Evolutionary conservation across 1,140 invertebrate species (phyloP), one percentile per base, ranked within the genome.

Genomic region (Wasmannia auropunctata): DNA sequence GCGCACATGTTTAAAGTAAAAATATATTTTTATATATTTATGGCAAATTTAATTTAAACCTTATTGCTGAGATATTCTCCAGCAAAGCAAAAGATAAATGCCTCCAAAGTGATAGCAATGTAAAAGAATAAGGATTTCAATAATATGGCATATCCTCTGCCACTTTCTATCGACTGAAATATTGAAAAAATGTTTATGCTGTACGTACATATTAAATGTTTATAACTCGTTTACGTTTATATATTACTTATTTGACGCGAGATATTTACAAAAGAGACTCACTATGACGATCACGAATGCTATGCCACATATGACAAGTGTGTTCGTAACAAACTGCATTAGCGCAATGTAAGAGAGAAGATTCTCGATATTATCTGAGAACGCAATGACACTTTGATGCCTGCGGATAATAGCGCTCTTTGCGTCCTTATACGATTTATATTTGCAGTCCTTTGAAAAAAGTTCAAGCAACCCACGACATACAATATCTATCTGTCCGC

Each of bases 51-150:
- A 43, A 51, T 69, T 72, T 69, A n/a, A 74, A 85, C 81, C 70
- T 85, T 87, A 22, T 54, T 83, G 22, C 62, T 87, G 19, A 87
- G 40, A 77, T 85, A 85, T 85, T 87, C 70, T 10, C 86, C 81
- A 51, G 70, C 63, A 51, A 85, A 87, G 37, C 80, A 87, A 37
- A 87, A 84, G 16, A 84, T 84, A 10, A 85, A 87, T 16, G 86
- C 86, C 49, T 77, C 81, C 63, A 84, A 46, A 37, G 72, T 85
- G 22, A 85, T 76, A 46, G 62, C 72, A 11, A 51, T 65, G 25
- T 85, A 85, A 65, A 77, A 85, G 11, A 76, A 75, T 11, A 85
- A 14, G 16, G 58, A 62, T 19, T 77, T 85, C 3, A 75, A 51
- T 25, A 85, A 34, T n/a, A 77, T n/a, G 7, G 16, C 25, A 0